Evolutionary conservation across 2,113 vertebrate genomes (phyloP).

Genomic region (Syrrhaptes paradoxus): DNA sequence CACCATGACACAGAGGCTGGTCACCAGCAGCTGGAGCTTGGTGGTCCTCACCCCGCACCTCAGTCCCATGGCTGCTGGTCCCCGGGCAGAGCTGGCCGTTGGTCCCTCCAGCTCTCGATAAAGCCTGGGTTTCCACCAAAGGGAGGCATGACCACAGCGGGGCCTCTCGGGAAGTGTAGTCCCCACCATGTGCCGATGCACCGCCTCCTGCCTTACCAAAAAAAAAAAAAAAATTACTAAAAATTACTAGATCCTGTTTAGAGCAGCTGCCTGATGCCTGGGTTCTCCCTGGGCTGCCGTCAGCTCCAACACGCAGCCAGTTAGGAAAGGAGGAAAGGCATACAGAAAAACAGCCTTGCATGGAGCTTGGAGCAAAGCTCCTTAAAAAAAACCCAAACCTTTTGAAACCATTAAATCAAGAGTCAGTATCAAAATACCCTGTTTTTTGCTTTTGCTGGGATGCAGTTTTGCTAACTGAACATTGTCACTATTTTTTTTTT

Average conservation of each 20-base stretch:
- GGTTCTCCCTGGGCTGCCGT: not conserved
- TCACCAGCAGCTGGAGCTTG: constrained; percentile 70
- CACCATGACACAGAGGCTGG: constrained; percentile 71
- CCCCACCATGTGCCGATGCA: not conserved
- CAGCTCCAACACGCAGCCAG: not conserved
- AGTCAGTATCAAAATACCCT: not conserved
- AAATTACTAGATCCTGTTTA: not conserved
- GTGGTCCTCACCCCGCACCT: constrained; percentile 37
- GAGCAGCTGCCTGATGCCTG: not conserved
- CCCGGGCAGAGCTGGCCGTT: not conserved
- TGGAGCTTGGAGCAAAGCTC: not conserved
- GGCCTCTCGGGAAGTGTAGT: constrained; percentile 67
- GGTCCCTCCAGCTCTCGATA: constrained; percentile 42
- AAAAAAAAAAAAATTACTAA: no score
- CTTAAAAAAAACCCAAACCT: not conserved
- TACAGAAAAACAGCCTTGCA: not conserved
- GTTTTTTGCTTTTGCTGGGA: not conserved
- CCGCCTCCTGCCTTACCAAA: not conserved
- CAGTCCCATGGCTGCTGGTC: constrained; percentile 15
- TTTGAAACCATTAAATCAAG: not conserved
- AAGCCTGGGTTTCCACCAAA: constrained; percentile 8
- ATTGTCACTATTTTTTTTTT: not conserved
- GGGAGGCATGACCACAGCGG: not conserved
- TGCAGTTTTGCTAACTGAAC: not conserved
- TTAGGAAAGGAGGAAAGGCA: not conserved